A percentile compares a stretch with the other conserved stretches of the same genome.
phyloP scores from a whole-genome alignment of 2,797 vertebrate species.

The Urophycis tenuis region DNA sequence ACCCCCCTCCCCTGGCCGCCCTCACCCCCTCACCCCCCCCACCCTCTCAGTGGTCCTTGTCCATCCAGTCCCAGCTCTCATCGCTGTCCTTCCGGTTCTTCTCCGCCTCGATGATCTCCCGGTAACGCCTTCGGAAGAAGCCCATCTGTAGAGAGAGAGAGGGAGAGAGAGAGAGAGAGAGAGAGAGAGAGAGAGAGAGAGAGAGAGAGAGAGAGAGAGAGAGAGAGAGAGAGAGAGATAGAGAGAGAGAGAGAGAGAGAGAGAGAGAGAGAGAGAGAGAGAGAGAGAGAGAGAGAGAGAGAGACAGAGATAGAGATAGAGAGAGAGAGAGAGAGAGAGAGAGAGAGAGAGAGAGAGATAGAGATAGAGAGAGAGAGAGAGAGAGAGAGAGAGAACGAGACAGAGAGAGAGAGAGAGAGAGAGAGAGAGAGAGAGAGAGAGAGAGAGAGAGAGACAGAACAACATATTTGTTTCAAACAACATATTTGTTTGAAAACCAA shows the following conservation, averaged over 20 bases:
- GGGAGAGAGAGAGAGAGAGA: constrained; percentile 24
- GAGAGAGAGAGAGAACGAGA: constrained; percentile 26
- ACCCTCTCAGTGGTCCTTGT: constrained; percentile 87
- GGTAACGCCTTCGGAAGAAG: constrained; percentile 95
- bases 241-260: constrained; percentile 28
- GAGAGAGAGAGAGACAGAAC: constrained; percentile 20
- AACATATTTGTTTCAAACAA: not conserved
- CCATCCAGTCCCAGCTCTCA: constrained; percentile 97
- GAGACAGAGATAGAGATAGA: too few relatives aligned
- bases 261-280: constrained; percentile 23
- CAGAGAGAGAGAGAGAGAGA: constrained; percentile 27
- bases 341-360: constrained; percentile 27
- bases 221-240: constrained; percentile 24
- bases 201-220: constrained; percentile 25
- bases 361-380: constrained; percentile 23
- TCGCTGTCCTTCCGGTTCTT: constrained; percentile 96
- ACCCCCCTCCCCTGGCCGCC: constrained; percentile 74
- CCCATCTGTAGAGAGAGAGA: constrained; percentile 78
- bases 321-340: constrained; percentile 26
- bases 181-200: constrained; percentile 24
- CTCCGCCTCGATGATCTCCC: constrained; percentile 96
- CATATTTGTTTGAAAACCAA: not conserved
- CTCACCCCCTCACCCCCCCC: constrained; percentile 58
- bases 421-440: constrained; percentile 25
- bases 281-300: constrained; percentile 31